phyloP scores from a whole-genome alignment of 2,888 invertebrate genomes.

The Salticus scenicus region DNA sequence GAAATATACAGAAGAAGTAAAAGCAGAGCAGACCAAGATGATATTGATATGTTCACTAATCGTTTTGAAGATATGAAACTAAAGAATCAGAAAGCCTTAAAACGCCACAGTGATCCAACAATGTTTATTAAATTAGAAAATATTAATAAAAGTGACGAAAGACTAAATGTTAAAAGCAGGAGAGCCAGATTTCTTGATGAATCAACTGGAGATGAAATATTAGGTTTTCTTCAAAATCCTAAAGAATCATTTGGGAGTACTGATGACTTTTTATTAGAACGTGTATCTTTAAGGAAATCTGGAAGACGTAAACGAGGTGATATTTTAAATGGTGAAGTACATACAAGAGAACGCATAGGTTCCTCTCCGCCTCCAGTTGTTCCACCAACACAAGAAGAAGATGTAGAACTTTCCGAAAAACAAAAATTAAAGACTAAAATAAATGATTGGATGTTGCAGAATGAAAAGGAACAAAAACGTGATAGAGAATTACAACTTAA shows the following conservation, averaged over 20 bases:
- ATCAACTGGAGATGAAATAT: conserved; percentile 84
- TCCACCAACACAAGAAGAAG: conserved; percentile 74
- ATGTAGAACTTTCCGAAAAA: conserved; percentile 41
- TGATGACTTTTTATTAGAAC: conserved; percentile 81
- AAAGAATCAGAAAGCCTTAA: conserved; percentile 77
- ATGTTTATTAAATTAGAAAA: conserved; percentile 78
- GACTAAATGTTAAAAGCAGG: conserved; percentile 79
- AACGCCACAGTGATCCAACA: conserved; percentile 75
- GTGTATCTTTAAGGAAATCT: conserved; percentile 90
- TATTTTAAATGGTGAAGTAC: conserved; percentile 75
- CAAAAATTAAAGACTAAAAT: conserved; percentile 88
- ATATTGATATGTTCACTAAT: conserved; percentile 49
- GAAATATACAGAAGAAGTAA: conserved; percentile 52
- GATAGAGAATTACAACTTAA: conserved; percentile 59
- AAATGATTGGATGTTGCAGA: conserved; percentile 92
- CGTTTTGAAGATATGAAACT: conserved; percentile 61
- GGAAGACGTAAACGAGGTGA: conserved; percentile 87
- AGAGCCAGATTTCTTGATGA: conserved; percentile 87
- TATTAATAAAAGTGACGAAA: conserved; percentile 40
- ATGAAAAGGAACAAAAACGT: conserved; percentile 85
- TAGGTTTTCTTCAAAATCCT: conserved; percentile 76
- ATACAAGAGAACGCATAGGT: conserved; percentile 72
- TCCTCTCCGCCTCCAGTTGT: conserved; percentile 78
- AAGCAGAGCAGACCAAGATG: conserved; percentile 72
- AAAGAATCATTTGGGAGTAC: conserved; percentile 72